Evolutionary conservation across 1,140 invertebrate genomes (phyloP).

Genomic region (Zaprionus kolodkinae): DNA sequence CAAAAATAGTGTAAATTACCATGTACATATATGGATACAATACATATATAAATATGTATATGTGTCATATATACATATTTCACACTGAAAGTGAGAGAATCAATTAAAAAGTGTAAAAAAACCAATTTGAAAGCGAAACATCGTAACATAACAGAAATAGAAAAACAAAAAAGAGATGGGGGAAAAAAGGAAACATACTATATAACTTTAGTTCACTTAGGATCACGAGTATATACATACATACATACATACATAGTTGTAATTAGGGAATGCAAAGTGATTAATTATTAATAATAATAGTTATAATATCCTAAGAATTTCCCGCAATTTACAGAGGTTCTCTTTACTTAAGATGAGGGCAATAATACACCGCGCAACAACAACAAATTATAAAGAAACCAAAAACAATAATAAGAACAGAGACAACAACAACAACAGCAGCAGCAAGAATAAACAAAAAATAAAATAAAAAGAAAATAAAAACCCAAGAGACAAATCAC

Average conservation of each 20-base stretch:
- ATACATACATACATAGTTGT: conserved; percentile 5
- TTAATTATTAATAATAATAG: neutral
- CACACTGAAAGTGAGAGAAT: conserved; percentile 60
- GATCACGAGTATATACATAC: conserved; percentile 3
- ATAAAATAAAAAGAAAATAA: conserved; percentile 2
- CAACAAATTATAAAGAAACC: conserved; percentile 6
- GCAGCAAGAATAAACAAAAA: conserved; percentile 5
- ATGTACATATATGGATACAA: conserved; percentile 45
- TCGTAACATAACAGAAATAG: conserved; percentile 14
- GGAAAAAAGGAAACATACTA: conserved; percentile 6
- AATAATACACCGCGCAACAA: conserved; percentile 2
- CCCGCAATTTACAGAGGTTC: conserved; percentile 8
- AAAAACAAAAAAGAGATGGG: conserved; percentile 10
- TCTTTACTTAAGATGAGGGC: conserved; percentile 9
- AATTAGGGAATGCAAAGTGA: conserved; percentile 11
- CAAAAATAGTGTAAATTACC: conserved; percentile 31
- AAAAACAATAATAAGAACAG: conserved; percentile 6
- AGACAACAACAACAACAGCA: conserved; percentile 14
- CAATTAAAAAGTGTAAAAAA: conserved; percentile 44
- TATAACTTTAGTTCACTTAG: conserved; percentile 1
- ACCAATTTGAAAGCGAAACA: conserved; percentile 13
- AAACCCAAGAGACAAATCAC: no score
- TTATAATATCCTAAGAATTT: conserved; percentile 16
- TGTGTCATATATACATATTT: conserved; percentile 19
- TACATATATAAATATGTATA: conserved; percentile 39